Conservation (phyloP, 2,888 invertebrate species). For the Timema podura region DNA sequence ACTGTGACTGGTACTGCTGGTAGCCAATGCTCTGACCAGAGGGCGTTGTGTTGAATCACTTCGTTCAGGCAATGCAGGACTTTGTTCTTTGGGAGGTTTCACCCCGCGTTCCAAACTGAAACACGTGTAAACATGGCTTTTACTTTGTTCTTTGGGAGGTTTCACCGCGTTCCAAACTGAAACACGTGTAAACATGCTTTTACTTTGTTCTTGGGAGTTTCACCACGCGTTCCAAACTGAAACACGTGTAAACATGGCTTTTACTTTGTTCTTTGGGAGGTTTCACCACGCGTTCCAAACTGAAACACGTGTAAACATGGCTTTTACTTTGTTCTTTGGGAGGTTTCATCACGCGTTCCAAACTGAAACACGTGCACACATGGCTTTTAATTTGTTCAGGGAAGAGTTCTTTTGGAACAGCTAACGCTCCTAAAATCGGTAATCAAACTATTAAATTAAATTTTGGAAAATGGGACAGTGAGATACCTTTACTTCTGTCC, state of each 20-base stretch:
- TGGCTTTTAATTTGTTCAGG: background rate
- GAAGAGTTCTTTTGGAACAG: background rate
- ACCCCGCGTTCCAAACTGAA: constrained; percentile 26
- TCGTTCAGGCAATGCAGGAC: constrained; percentile 28
- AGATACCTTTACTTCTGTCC: too few relatives aligned
- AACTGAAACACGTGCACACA: background rate
- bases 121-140: background rate
- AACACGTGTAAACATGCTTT: background rate
- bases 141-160: background rate
- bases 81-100: constrained; percentile 29
- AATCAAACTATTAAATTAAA: too few relatives aligned
- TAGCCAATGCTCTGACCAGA: constrained; percentile 32
- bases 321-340: constrained; percentile 29
- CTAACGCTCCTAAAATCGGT: background rate
- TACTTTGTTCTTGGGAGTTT: background rate
- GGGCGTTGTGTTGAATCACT: constrained; percentile 36
- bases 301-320: background rate
- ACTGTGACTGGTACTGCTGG: constrained; percentile 34
- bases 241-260: background rate
- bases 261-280: background rate
- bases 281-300: constrained; percentile 22
- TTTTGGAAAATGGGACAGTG: too few relatives aligned
- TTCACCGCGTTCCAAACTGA: constrained; percentile 13
- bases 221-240: constrained; percentile 14
- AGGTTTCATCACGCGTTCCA: constrained; percentile 26